Conservation (phyloP, 2,113 vertebrate species). For the Setophaga kirtlandii region DNA sequence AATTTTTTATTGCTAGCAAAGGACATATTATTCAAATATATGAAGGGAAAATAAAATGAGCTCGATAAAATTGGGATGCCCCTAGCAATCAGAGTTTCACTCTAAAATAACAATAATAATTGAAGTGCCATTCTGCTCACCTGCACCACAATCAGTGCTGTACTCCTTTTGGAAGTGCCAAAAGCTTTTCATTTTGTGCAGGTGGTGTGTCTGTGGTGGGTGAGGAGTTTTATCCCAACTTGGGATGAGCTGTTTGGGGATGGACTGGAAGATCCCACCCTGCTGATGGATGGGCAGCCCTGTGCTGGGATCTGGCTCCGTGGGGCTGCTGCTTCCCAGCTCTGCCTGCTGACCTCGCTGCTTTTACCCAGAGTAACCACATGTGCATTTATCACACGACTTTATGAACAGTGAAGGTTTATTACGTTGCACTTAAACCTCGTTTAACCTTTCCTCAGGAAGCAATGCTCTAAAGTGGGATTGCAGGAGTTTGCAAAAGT, state of each 20-base stretch:
- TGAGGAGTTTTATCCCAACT: neutral
- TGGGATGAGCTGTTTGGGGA: neutral
- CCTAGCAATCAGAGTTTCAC: constrained; percentile 24
- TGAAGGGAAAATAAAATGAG: constrained; percentile 31
- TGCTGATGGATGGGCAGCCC: constrained; percentile 25
- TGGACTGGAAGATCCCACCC: neutral
- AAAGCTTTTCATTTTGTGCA: neutral
- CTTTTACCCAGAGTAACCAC: constrained; percentile 71
- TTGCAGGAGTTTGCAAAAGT: constrained; percentile 25
- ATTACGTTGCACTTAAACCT: constrained; percentile 75
- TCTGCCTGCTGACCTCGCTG: constrained; percentile 57
- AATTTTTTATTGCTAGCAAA: constrained; percentile 31
- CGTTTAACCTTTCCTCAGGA: constrained; percentile 75
- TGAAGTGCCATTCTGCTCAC: neutral
- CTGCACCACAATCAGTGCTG: neutral
- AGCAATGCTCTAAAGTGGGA: constrained; percentile 63
- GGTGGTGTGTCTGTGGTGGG: neutral
- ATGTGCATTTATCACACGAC: constrained; percentile 69
- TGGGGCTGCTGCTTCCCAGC: constrained; percentile 25
- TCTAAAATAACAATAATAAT: constrained; percentile 29
- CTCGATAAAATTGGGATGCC: neutral
- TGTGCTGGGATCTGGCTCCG: neutral
- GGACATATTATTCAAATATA: constrained; percentile 42
- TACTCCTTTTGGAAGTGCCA: neutral
- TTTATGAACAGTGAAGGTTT: constrained; percentile 81